Evolutionary conservation across 2,888 invertebrate species (phyloP), one percentile per base, ranked within the genome.

Genomic region (Eretmocerus hayati): DNA sequence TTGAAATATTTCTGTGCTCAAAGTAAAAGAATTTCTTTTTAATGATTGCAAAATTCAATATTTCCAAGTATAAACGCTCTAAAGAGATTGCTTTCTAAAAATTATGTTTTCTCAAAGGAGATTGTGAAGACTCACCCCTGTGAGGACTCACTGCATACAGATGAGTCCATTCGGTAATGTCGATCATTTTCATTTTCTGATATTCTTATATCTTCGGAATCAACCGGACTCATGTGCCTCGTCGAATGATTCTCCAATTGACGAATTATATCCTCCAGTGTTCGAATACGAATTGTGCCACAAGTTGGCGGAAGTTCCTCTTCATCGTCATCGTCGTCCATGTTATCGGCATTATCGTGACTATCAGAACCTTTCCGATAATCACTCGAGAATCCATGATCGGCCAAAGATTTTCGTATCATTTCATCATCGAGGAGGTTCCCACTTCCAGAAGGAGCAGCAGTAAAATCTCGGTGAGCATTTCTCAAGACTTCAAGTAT

Each of bases 161-260:
- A 76, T 56, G 86, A 77, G 77, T 90, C 90, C 73, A 87, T 80
- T 74, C 89, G 79, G 73, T 88, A 90, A 73, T 88, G 89, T 48
- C 91, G 81, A 71, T 92, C 91, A 44, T 86, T 86, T 71, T 92
- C 92, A 43, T 87, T 86, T 74, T 92, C 92, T 48, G 90, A 90
- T 81, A 87, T 85, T 59, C 85, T 75, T 66, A 91, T 89, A 65
- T 92, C 92, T 69, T 91, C 91, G 16, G 90, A 90, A 53, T 90
- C 91, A 59, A 88, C 87, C 42, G 91, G 91, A 66, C 90, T 90
- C 85, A 90, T 88, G 73, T 90, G 89, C 19, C 89, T 77, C 54
- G 82, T 80, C 59, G 90, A 85, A 71, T 90, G 90, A 69, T 90
- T 88, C 71, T 90, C 90, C 60, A 91, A 75, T 72, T 90, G 90